phyloP scores from a whole-genome alignment of 2,888 invertebrate genomes.

The Abrostola tripartita region DNA sequence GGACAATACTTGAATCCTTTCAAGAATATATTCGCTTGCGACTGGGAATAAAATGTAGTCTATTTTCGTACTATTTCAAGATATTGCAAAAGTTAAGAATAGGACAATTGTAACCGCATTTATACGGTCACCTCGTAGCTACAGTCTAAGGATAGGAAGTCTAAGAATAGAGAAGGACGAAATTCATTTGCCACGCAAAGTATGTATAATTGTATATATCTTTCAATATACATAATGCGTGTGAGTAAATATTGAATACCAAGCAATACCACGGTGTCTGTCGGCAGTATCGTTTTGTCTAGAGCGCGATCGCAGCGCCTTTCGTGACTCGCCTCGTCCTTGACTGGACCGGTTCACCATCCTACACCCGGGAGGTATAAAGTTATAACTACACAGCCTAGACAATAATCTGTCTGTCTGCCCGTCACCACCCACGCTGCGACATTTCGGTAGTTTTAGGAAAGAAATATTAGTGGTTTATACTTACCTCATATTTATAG shows the following conservation, averaged over 20 bases:
- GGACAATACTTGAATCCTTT: constrained; percentile 22
- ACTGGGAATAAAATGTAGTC: constrained; percentile 17
- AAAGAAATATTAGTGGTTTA: constrained; percentile 6
- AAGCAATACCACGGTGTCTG: constrained; percentile 8
- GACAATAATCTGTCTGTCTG: constrained; percentile 31
- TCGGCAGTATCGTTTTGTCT: constrained; percentile 33
- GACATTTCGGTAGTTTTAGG: constrained; percentile 19
- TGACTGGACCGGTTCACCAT: constrained; percentile 56
- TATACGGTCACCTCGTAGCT: neutral
- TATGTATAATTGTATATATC: too few species aligned
- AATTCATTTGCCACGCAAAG: too few species aligned
- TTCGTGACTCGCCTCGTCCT: constrained; percentile 57
- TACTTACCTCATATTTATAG: neutral
- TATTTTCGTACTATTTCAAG: constrained; percentile 1
- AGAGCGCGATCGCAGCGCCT: constrained; percentile 29
- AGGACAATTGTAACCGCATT: neutral
- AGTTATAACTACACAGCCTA: constrained; percentile 34
- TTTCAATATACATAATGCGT: neutral
- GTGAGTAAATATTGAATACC: neutral
- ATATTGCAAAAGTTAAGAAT: neutral
- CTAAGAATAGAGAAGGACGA: too few species aligned
- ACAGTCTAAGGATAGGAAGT: constrained; percentile 2
- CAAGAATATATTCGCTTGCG: constrained; percentile 22
- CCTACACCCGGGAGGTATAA: constrained; percentile 31
- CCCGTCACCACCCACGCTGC: constrained; percentile 32